Evolutionary conservation across 2,797 vertebrate species (phyloP).

Genomic region (Phaenicophaeus curvirostris): DNA sequence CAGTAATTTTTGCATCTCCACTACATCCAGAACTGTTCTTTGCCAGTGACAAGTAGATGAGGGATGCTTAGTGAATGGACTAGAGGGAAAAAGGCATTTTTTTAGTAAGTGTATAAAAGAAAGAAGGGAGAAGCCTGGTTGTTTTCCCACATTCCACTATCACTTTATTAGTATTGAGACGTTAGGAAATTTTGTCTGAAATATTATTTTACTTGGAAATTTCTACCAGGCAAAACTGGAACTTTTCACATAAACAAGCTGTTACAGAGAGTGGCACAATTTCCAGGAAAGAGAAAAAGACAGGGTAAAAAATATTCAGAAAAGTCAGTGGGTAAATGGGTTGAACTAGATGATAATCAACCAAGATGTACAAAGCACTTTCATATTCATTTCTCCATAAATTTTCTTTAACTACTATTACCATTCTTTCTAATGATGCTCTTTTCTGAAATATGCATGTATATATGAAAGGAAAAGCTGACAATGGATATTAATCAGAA

Average conservation of each 20-base stretch:
- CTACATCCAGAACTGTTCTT: neutral
- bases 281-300: neutral
- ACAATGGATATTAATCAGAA: neutral
- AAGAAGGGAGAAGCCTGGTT: neutral
- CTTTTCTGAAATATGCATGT: neutral
- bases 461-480: neutral
- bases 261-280: neutral
- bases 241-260: neutral
- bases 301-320: neutral
- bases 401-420: neutral
- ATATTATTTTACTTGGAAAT: neutral
- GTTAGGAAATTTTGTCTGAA: neutral
- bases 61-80: neutral
- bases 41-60: neutral
- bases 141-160: neutral
- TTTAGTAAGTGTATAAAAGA: neutral
- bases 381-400: neutral
- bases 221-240: neutral
- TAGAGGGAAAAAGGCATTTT: neutral
- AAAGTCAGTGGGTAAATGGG: neutral
- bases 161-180: neutral
- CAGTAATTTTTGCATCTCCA: neutral
- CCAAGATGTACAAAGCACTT: neutral
- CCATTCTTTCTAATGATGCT: neutral
- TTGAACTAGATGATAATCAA: neutral